phyloP scores from a whole-genome alignment of 2,797 vertebrate genomes.

The Picus viridis region DNA sequence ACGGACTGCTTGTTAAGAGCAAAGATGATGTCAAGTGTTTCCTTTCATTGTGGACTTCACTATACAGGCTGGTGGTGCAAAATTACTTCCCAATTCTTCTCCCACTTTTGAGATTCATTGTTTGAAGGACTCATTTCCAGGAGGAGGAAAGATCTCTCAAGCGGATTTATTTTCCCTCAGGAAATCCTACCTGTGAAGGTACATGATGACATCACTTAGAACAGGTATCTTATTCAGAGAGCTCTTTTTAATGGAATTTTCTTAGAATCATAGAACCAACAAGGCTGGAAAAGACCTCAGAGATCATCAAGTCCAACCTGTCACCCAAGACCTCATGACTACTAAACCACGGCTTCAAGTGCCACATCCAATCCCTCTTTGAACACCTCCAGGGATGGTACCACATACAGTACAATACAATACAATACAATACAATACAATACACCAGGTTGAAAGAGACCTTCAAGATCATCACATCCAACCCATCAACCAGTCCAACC shows the following conservation, averaged over 20 bases:
- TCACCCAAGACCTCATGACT: too few species aligned
- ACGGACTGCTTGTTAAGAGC: background rate
- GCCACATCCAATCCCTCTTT: too few species aligned
- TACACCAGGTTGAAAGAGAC: too few species aligned
- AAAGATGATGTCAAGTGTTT: background rate
- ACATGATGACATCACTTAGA: background rate
- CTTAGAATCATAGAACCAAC: too few species aligned
- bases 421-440: too few species aligned
- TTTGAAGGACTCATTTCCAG: background rate
- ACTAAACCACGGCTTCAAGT: too few species aligned
- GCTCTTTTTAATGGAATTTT: background rate
- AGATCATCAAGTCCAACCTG: too few species aligned
- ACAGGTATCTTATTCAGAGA: background rate
- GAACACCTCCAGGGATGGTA: too few species aligned
- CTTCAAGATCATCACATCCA: too few species aligned
- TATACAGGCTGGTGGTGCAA: background rate
- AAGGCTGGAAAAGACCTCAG: too few species aligned
- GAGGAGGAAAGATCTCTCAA: background rate
- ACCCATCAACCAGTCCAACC: too few species aligned
- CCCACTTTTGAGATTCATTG: background rate
- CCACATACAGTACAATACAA: too few species aligned
- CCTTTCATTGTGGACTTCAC: background rate
- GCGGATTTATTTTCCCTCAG: background rate
- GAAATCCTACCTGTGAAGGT: background rate
- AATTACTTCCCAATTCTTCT: background rate